Conservation (phyloP, 1,140 invertebrate genomes). For the Aphaenogaster floridana region DNA sequence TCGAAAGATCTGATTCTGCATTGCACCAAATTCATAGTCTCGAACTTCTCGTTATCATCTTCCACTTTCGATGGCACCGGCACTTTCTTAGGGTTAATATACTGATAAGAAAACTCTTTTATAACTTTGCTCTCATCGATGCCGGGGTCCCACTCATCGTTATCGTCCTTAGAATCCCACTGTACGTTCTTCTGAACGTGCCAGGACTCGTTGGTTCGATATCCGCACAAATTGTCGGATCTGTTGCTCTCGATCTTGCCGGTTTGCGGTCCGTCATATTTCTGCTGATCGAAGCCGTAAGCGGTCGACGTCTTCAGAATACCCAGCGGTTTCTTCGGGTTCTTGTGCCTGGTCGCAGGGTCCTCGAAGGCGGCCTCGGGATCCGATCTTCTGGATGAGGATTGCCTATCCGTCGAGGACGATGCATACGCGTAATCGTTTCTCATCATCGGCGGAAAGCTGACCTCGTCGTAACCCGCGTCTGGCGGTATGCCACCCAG, state of each 20-base stretch:
- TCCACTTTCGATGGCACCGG: constrained; percentile 49
- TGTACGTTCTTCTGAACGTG: constrained; percentile 81
- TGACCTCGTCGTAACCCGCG: constrained; percentile 83
- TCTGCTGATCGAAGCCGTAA: constrained; percentile 65
- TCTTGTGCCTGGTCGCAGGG: constrained; percentile 39
- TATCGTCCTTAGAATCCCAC: constrained; percentile 79
- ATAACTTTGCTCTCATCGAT: constrained; percentile 84
- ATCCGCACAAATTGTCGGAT: constrained; percentile 71
- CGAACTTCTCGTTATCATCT: constrained; percentile 48
- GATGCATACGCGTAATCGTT: constrained; percentile 14
- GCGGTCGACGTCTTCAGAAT: constrained; percentile 80
- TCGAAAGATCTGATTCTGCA: constrained; percentile 87
- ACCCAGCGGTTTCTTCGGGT: constrained; percentile 78
- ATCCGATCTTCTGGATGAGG: constrained; percentile 27
- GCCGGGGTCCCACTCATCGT: constrained; percentile 82
- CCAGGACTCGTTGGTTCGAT: constrained; percentile 73
- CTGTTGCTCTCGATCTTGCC: constrained; percentile 61
- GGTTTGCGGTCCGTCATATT: constrained; percentile 5
- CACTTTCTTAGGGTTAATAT: constrained; percentile 82
- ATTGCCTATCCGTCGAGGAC: constrained; percentile 1
- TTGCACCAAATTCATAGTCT: constrained; percentile 86
- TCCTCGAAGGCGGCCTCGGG: background rate
- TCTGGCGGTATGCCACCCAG: constrained; percentile 79
- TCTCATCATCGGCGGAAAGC: constrained; percentile 69
- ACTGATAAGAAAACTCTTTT: constrained; percentile 86